Evolutionary conservation across 2,888 invertebrate genomes (phyloP), one percentile per base, ranked within the genome.

Genomic region (Gnatocerus cornutus): DNA sequence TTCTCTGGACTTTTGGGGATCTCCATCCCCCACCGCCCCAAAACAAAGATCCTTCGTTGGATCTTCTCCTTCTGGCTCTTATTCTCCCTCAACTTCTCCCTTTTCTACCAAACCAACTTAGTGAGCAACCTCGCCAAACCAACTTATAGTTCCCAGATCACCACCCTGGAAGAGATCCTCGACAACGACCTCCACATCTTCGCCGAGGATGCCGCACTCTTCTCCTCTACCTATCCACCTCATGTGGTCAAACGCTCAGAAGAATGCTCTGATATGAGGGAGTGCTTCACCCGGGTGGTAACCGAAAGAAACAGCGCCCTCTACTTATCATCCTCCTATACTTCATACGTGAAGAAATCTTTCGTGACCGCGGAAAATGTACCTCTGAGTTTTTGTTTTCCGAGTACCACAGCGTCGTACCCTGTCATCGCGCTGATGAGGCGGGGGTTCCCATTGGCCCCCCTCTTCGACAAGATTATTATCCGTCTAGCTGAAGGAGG

Each of bases 111-210:
- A 63, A 74, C 76, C 0, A 63, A 71, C 7, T 66, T 76, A 14
- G 71, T 71, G 6, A 73, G 75, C 27, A 65, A 61, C 10, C 48
- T 76, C 16, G 68, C 75, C n/a, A 52, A 58, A n/a, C 76, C 76
- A 1, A 61, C 50, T 41, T 73, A 71, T 55, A 69, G 69, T n/a
- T 48, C 33, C 10, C 73, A 76, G 39, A 69, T 74, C 1, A 62
- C 46, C 4, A 68, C 71, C 0, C 4, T 73, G 1, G 63, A 72
- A 7, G 69, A 74, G 12, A 71, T 76, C 2, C 33, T 33, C 7
- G 1, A 33, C 1, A 7, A 33, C 33, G 7, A 33, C 7, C 33
- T 33, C 33, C 2, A n/a, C 33, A 33, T 33, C 33, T 7, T 33
- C 33, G 9, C 6, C 33, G 3, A n/a, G n/a, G n/a, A n/a, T n/a